Conservation (phyloP, 1,140 invertebrate species). For the Heliconius hermathena region DNA sequence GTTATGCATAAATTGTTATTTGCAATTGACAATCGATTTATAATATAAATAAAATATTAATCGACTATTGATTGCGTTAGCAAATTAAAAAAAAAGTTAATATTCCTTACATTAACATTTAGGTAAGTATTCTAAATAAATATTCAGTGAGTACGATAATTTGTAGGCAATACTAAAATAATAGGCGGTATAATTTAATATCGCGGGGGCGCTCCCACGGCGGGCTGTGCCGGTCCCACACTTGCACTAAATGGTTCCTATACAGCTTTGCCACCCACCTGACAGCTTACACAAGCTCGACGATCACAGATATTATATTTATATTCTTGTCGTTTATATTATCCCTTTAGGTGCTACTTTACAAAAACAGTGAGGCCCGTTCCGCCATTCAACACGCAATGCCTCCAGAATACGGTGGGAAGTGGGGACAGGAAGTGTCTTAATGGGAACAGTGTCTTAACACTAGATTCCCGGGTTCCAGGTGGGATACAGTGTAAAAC, state of each 20-base stretch:
- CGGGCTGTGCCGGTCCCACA: slow-evolving; percentile 41
- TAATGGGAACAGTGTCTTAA: too few species aligned
- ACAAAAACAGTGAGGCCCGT: too few species aligned
- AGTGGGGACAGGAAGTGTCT: too few species aligned
- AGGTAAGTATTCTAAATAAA: background rate
- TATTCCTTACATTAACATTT: background rate
- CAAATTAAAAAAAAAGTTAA: too few species aligned
- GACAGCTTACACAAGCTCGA: slow-evolving; percentile 24
- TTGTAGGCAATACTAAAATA: slow-evolving; percentile 26
- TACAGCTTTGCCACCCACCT: slow-evolving; percentile 18
- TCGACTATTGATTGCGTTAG: too few species aligned
- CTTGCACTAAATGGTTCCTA: slow-evolving; percentile 29
- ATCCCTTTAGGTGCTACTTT: background rate
- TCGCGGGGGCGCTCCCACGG: slow-evolving; percentile 52
- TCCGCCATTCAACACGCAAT: too few species aligned
- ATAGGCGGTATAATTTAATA: slow-evolving; percentile 29
- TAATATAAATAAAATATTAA: background rate
- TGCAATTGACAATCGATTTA: background rate
- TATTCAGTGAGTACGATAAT: slow-evolving; percentile 20
- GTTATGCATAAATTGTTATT: too few species aligned
- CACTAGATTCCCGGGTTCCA: too few species aligned
- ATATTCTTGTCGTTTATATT: slow-evolving; percentile 4
- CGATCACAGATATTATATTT: slow-evolving; percentile 6
- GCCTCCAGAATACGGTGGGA: too few species aligned
- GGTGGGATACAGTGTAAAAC: too few species aligned